Conservation (phyloP, 1,140 invertebrate species). For the Pseudomyrmex dendroicus region DNA sequence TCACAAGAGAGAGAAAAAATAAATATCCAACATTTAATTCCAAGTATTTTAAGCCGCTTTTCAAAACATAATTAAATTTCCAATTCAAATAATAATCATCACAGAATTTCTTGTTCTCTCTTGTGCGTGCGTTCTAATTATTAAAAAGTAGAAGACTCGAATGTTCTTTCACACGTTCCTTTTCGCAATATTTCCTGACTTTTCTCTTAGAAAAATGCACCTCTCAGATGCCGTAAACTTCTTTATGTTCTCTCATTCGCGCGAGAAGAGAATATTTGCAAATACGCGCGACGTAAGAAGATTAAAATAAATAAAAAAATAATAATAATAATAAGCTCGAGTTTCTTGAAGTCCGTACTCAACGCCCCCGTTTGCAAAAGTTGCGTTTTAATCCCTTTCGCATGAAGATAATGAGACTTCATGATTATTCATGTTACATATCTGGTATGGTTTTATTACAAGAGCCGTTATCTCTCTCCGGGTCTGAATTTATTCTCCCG, state of each 20-base stretch:
- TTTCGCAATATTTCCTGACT: not conserved
- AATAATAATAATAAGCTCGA: not conserved
- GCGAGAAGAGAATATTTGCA: constrained; percentile 1
- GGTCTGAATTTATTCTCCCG: constrained; percentile 25
- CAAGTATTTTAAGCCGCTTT: not conserved
- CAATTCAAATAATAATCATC: not conserved
- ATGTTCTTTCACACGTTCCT: not conserved
- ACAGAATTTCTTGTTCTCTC: not conserved
- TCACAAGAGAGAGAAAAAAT: no score
- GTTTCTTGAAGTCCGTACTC: no score
- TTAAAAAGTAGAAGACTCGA: not conserved
- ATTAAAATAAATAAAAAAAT: constrained; percentile 46
- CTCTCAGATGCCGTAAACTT: constrained; percentile 10
- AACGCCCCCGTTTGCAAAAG: not conserved
- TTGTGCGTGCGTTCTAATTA: not conserved
- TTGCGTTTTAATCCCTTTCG: constrained; percentile 26
- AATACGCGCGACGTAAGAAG: not conserved
- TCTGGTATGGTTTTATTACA: constrained; percentile 33
- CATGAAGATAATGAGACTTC: constrained; percentile 30
- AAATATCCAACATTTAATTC: no score
- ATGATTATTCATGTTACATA: constrained; percentile 44
- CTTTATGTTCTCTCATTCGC: constrained; percentile 21
- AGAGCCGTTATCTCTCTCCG: constrained; percentile 9
- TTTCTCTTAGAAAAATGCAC: not conserved
- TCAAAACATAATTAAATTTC: not conserved